Evolutionary conservation across 2,888 invertebrate genomes (phyloP).

Genomic region (Agapetus fuscipes): DNA sequence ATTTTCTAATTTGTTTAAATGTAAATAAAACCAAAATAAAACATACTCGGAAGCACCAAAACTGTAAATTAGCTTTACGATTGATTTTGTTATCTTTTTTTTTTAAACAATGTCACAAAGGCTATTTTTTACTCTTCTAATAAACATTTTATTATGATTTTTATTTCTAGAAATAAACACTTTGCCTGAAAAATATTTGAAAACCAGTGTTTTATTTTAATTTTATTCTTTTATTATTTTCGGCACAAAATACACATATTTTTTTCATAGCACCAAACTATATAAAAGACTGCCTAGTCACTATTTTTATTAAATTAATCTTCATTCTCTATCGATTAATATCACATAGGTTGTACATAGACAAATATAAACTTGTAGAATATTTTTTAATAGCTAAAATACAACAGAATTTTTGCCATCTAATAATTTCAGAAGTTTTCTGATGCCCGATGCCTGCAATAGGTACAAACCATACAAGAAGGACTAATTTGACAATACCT

Average conservation of each 20-base stretch:
- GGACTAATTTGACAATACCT: no score
- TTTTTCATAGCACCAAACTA: constrained; percentile 23
- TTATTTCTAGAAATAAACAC: constrained; percentile 20
- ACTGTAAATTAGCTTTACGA: constrained; percentile 16
- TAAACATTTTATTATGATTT: constrained; percentile 20
- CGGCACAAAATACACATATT: constrained; percentile 17
- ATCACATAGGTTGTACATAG: no score
- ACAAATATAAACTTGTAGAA: no score
- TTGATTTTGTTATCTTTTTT: constrained; percentile 12
- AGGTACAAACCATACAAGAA: no score
- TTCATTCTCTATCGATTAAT: no score
- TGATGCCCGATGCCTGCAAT: no score
- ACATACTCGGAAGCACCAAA: no score
- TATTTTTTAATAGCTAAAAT: no score
- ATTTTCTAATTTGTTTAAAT: no score
- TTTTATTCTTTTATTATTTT: constrained; percentile 18
- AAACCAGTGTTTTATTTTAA: constrained; percentile 22
- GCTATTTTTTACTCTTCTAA: constrained; percentile 18
- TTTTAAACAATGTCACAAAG: constrained; percentile 15
- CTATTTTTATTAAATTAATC: constrained; percentile 26
- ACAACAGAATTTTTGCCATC: no score
- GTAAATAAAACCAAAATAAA: no score
- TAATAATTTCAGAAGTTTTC: no score
- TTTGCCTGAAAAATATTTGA: constrained; percentile 19
- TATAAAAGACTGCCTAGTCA: constrained; percentile 33